Evolutionary conservation across 2,888 invertebrate genomes (phyloP).

Genomic region (Agapetus fuscipes): DNA sequence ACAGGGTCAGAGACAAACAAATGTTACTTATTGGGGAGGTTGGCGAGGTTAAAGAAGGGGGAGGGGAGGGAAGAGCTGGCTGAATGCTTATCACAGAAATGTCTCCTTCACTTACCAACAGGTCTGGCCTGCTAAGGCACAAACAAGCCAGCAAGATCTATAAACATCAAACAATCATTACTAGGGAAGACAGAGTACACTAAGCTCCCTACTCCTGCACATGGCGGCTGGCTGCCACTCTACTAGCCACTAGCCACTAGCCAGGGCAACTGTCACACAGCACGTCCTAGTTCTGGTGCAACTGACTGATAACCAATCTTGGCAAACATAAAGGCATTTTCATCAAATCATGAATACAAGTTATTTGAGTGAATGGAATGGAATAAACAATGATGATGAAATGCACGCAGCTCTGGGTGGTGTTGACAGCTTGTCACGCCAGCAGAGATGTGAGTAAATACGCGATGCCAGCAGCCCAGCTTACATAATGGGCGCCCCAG

Average conservation of each 20-base stretch:
- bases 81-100: conserved; percentile 7
- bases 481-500: not conserved
- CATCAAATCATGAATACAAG: no score
- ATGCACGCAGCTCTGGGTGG: conserved; percentile 4
- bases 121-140: conserved; percentile 65
- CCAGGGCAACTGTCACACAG: no score
- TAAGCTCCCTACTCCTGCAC: not conserved
- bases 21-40: conserved; percentile 10
- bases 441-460: not conserved
- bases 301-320: conserved; percentile 11
- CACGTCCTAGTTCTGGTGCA: no score
- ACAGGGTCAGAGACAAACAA: conserved; percentile 6
- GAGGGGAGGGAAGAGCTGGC: conserved; percentile 7
- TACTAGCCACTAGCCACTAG: not conserved
- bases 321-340: no score
- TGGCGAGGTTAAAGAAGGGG: conserved; percentile 5
- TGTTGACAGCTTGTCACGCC: conserved; percentile 15
- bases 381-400: no score
- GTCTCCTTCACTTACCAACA: conserved; percentile 54
- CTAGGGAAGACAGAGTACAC: not conserved
- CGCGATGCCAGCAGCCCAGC: not conserved
- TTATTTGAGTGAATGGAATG: no score
- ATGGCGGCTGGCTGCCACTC: not conserved
- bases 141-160: conserved; percentile 68
- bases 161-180: conserved; percentile 38